phyloP scores from a whole-genome alignment of 1,140 invertebrate genomes.

The Heliconius himera region DNA sequence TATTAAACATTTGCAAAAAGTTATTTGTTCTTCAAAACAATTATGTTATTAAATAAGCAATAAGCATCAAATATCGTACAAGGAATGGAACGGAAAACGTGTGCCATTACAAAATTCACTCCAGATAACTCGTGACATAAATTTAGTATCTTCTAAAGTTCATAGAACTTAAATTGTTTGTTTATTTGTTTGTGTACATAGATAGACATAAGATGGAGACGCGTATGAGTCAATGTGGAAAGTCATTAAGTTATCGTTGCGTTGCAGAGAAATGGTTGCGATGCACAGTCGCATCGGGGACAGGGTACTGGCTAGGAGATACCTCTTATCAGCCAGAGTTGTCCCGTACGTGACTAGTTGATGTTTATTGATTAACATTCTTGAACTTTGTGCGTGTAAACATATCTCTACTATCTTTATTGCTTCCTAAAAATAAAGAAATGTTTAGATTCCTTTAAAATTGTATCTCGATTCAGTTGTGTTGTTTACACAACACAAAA shows the following conservation, averaged over 20 bases:
- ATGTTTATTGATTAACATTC: constrained; percentile 69
- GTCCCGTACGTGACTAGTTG: constrained; percentile 53
- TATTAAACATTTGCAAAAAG: not conserved
- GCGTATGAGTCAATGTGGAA: constrained; percentile 69
- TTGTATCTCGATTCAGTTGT: not conserved
- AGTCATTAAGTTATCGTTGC: constrained; percentile 73
- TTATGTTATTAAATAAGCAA: constrained; percentile 21
- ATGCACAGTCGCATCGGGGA: constrained; percentile 15
- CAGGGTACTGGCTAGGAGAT: constrained; percentile 41
- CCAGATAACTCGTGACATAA: constrained; percentile 72
- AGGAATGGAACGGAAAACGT: constrained; percentile 60
- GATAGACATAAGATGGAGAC: constrained; percentile 55
- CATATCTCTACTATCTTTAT: constrained; percentile 49
- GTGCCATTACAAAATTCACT: constrained; percentile 72
- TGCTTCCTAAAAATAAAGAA: constrained; percentile 51
- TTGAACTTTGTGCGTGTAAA: constrained; percentile 63
- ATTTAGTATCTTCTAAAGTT: constrained; percentile 72
- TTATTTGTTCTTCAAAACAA: not conserved
- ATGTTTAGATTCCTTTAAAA: constrained; percentile 25
- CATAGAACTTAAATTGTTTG: constrained; percentile 70
- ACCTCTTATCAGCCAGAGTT: constrained; percentile 59
- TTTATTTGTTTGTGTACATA: constrained; percentile 52
- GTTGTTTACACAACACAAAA: not conserved
- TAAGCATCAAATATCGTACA: constrained; percentile 36
- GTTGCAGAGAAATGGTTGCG: constrained; percentile 62